These are phyloP conservation scores for Leucosticte australis DNA, from an alignment of 2,113 vertebrate genomes.

Conservation along the genomic window DNA sequence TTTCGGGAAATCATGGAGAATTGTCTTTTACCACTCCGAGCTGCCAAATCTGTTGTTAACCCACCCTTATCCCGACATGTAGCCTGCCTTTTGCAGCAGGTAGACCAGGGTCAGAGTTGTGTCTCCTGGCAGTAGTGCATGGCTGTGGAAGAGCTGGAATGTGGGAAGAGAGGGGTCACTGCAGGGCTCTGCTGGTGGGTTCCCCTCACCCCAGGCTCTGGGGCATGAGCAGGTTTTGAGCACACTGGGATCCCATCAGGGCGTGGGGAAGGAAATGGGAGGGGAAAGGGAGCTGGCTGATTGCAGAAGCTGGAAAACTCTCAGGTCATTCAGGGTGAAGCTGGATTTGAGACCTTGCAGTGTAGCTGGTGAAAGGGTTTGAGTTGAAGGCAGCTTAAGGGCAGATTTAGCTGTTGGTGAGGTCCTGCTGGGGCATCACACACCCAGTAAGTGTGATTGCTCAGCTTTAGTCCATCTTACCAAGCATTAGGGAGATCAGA, in stretches of 20 bases:
- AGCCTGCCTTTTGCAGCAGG: neutral
- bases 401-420: neutral
- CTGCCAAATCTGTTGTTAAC: neutral
- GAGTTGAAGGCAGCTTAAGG: neutral
- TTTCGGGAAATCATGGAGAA: neutral
- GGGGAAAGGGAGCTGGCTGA: neutral
- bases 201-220: neutral
- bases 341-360: neutral
- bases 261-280: neutral
- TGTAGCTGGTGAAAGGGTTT: neutral
- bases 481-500: neutral
- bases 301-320: neutral
- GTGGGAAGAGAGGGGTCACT: neutral
- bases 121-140: neutral
- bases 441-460: neutral
- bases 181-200: neutral
- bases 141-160: neutral
- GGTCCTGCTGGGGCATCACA: neutral
- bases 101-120: neutral
- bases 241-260: fast-evolving
- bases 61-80: neutral
- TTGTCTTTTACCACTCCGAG: neutral
- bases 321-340: neutral
- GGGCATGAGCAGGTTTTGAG: neutral
- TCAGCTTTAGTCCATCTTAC: neutral